Base-by-base conservation (phyloP, 1,140 invertebrate species). In the Orussus abietinus region DNA sequence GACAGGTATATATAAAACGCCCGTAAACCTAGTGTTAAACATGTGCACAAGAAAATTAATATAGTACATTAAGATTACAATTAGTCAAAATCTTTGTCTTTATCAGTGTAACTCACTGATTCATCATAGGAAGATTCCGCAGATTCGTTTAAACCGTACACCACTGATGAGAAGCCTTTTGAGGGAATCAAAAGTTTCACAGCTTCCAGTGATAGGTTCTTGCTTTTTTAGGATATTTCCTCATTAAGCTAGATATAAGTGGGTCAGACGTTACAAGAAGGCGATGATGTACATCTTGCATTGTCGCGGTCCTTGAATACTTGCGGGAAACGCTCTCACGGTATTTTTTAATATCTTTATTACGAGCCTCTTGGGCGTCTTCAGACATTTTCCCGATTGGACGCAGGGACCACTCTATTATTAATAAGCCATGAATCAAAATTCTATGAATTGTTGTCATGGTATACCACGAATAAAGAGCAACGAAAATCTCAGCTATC, bases 321-420 rank as follows among this genome's bases (percentile, higher is more conserved):
- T 42, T 52, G 21, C 39, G 35, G 4, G 35, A 39, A 33, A 37
- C 37, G 33, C 30, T 18, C 37, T 47, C 40, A 1, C 49, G 36
- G 22, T 42, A 47, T 9, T 20, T 26, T 34, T 21, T 32, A 4
- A 47, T 29, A 32, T 44, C 26, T 20, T 53, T 50, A 25, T 49
- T 51, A 25, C 32, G 12, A 32, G 33, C 14, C 20, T 49, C 44
- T 26, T 55, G 50, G 5, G 41, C 49, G n/a, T 55, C 46, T 49
- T 51, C 32, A 9, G 40, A 47, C 11, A 66, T 25, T 34, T 50
- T 38, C n/a, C 59, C 66, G 29, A 69, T 57, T 25, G 66, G 62
- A 5, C 40, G 15, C 3, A 22, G 14, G 7, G 40, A 20, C 2
- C 13, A 12, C 18, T 45, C 42, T 4, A 59, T 47, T 22, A 59